Evolutionary conservation across 2,113 vertebrate genomes (phyloP).

Genomic region (Hippocampus zosterae): DNA sequence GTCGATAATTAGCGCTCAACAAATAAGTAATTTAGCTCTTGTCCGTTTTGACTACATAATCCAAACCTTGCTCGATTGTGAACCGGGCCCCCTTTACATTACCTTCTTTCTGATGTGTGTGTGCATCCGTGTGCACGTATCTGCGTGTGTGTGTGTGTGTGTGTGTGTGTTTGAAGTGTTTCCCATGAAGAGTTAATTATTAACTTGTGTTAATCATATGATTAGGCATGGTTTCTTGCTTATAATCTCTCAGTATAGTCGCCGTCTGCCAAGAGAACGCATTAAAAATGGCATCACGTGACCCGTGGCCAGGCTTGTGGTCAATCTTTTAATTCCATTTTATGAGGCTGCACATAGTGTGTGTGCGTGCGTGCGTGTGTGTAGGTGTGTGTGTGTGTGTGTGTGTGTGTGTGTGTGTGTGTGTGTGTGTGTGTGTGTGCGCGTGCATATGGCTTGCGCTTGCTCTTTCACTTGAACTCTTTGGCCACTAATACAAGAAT

Average conservation of each 20-base stretch:
- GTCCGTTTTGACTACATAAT: too few species aligned
- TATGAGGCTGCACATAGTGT: conserved; percentile 12
- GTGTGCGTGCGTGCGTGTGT: conserved; percentile 3
- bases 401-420: background rate
- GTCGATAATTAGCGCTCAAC: too few species aligned
- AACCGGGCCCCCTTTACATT: conserved; percentile 13
- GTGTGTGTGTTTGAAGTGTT: conserved; percentile 43
- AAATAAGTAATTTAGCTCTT: too few species aligned
- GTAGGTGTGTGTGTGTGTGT: too few species aligned
- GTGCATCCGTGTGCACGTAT: too few species aligned
- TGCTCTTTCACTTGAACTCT: conserved; percentile 20
- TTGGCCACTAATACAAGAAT: background rate
- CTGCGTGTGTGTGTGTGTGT: too few species aligned
- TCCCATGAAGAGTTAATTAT: conserved; percentile 61
- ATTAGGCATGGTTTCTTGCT: conserved; percentile 69
- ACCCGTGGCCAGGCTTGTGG: conserved; percentile 32
- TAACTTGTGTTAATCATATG: conserved; percentile 68
- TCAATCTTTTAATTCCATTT: conserved; percentile 45
- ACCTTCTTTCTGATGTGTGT: conserved; percentile 24
- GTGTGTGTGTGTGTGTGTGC: background rate
- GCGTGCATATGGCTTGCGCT: conserved; percentile 12
- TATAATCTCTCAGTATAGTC: conserved; percentile 66
- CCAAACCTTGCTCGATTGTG: conserved; percentile 7
- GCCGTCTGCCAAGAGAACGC: conserved; percentile 53
- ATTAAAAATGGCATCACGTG: conserved; percentile 60